These are phyloP conservation scores for Cynaeus angustus DNA, from an alignment of 2,888 invertebrate species.

Conservation along the genomic window DNA sequence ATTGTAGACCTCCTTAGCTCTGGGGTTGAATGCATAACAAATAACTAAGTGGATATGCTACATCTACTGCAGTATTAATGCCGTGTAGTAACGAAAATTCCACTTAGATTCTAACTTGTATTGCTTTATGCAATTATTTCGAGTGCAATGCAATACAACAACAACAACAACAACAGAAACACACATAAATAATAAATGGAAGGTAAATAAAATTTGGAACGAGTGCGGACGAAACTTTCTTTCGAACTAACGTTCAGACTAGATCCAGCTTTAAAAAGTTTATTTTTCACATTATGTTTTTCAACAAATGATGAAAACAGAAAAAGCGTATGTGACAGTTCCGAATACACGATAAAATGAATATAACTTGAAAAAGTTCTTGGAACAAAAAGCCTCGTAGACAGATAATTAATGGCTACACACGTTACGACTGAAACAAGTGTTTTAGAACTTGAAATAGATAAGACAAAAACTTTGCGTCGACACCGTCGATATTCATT, in stretches of 20 bases:
- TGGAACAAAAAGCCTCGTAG: conserved; percentile 63
- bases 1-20: conserved; percentile 66
- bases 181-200: conserved; percentile 26
- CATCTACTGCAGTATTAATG: conserved; percentile 63
- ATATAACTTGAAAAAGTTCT: conserved; percentile 64
- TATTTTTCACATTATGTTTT: conserved; percentile 44
- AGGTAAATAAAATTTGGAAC: conserved; percentile 25
- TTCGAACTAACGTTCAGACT: conserved; percentile 19
- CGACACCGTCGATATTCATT: conserved; percentile 50
- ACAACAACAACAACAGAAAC: neutral
- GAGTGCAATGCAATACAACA: conserved; percentile 17
- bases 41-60: conserved; percentile 68
- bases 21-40: conserved; percentile 70
- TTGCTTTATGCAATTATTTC: conserved; percentile 32
- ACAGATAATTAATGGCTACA: conserved; percentile 65
- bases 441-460: conserved; percentile 60
- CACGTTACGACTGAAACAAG: conserved; percentile 62
- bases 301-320: conserved; percentile 45
- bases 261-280: conserved; percentile 41
- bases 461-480: conserved; percentile 51
- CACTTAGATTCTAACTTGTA: conserved; percentile 22
- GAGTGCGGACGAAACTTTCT: conserved; percentile 19
- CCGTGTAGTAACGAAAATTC: conserved; percentile 63
- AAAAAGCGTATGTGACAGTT: conserved; percentile 62
- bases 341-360: conserved; percentile 64